Percentiles rank a stretch among this genome's conserved stretches.
These are phyloP conservation scores for Zeugodacus cucurbitae DNA, from an alignment of 1,140 invertebrate genomes.

Conservation along the genomic window DNA sequence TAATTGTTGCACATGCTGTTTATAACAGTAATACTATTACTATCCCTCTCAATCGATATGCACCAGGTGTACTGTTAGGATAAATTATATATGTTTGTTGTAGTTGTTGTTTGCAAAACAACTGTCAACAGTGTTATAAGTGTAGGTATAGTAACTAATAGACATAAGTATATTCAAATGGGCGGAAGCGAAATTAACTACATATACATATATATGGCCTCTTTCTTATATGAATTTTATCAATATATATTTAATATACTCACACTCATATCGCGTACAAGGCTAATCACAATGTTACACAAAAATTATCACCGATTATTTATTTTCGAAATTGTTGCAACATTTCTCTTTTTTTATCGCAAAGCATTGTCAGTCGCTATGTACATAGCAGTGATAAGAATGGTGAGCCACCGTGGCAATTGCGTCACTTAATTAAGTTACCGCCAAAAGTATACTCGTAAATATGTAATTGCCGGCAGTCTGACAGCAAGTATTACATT, in stretches of 20 bases:
- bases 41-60: too few species aligned
- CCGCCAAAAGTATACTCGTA: neutral
- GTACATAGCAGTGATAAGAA: neutral
- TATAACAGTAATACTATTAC: too few species aligned
- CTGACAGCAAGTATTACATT: neutral
- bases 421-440: neutral
- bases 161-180: too few species aligned
- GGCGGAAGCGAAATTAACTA: too few species aligned
- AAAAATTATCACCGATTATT: neutral
- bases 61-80: too few species aligned
- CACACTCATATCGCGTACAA: neutral
- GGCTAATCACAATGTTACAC: neutral
- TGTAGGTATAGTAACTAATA: too few species aligned
- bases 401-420: neutral
- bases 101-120: too few species aligned
- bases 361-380: neutral
- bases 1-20: neutral
- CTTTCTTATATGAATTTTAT: too few species aligned
- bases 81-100: too few species aligned
- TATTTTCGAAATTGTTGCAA: neutral
- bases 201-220: too few species aligned
- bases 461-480: neutral
- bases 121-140: too few species aligned
- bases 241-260: too few species aligned
- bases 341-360: neutral